phyloP scores from a whole-genome alignment of 2,113 vertebrate species.

The Coracopsis vasa region DNA sequence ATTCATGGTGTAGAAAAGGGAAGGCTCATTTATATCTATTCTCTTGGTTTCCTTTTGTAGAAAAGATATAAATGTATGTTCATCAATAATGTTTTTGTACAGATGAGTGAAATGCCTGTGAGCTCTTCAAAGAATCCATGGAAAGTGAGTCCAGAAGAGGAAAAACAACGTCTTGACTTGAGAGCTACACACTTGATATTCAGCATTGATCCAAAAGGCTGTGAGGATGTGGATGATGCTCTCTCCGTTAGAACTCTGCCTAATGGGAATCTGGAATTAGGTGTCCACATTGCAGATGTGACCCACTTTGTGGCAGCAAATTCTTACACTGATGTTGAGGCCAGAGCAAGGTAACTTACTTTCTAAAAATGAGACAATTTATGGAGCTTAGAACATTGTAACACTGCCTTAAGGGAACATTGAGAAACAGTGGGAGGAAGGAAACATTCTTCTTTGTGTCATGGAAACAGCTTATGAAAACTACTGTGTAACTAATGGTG shows the following conservation, averaged over 20 bases:
- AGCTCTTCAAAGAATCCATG: constrained; percentile 83
- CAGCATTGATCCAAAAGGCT: constrained; percentile 93
- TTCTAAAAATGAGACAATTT: background rate
- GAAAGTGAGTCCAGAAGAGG: constrained; percentile 74
- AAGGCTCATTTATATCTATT: background rate
- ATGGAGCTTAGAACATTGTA: background rate
- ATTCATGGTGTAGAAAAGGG: background rate
- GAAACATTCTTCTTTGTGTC: background rate
- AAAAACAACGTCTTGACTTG: constrained; percentile 66
- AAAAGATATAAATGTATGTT: background rate
- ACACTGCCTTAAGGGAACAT: background rate
- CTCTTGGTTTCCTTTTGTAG: background rate
- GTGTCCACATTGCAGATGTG: constrained; percentile 95
- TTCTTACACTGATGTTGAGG: constrained; percentile 88
- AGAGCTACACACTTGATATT: constrained; percentile 87
- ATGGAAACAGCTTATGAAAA: background rate
- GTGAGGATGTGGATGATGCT: constrained; percentile 93
- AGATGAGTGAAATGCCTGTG: constrained; percentile 91
- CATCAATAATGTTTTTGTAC: background rate
- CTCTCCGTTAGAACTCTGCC: constrained; percentile 81
- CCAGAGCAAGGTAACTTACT: constrained; percentile 78
- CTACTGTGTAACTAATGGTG: background rate
- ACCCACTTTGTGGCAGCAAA: constrained; percentile 87
- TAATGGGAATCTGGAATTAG: constrained; percentile 84
- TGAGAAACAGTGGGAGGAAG: background rate